Evolutionary conservation across 2,797 vertebrate genomes (phyloP).

Genomic region (Gallinago solitaria): DNA sequence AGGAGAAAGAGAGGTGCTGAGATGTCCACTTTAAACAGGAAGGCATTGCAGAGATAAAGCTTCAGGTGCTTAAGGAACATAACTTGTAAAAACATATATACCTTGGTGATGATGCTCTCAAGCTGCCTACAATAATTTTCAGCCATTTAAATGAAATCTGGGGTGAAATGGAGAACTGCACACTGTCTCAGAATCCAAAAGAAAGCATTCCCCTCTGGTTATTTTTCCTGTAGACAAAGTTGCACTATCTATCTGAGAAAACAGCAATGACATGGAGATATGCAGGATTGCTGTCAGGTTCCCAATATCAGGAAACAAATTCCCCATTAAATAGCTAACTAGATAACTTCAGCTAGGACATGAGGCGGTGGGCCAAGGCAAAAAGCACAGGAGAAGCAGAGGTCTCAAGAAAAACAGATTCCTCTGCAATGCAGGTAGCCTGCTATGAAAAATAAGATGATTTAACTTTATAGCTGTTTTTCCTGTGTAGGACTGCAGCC

Average conservation of each 20-base stretch:
- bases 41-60: neutral
- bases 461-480: neutral
- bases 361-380: neutral
- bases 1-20: neutral
- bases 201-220: neutral
- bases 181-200: neutral
- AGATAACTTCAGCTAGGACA: neutral
- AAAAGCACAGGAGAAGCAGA: neutral
- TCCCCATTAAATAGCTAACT: neutral
- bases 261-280: neutral
- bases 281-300: neutral
- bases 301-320: neutral
- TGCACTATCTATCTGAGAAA: neutral
- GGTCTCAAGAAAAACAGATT: neutral
- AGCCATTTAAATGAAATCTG: neutral
- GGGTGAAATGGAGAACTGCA: neutral
- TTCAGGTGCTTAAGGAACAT: neutral
- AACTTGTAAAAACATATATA: neutral
- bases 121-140: neutral
- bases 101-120: neutral
- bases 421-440: neutral
- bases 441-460: neutral
- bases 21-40: neutral
- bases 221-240: neutral
- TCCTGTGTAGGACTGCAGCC: neutral